These are phyloP conservation scores for Eupelmus urozonus DNA, from an alignment of 2,888 invertebrate genomes.

Conservation along the genomic window DNA sequence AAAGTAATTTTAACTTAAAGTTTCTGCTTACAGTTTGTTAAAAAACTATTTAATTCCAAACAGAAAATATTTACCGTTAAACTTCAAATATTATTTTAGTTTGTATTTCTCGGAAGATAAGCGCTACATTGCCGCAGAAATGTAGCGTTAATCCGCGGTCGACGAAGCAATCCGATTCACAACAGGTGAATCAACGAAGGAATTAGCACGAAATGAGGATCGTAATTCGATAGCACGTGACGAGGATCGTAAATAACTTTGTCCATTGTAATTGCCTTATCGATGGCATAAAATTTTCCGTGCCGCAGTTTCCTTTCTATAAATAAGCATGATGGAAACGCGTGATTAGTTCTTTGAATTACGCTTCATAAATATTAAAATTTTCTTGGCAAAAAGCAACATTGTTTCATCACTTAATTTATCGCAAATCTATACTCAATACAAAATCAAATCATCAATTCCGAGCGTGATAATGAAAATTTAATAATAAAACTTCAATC, in stretches of 20 bases:
- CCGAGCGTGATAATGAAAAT: background rate
- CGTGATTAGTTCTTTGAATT: constrained; percentile 11
- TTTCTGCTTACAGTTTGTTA: too few relatives aligned
- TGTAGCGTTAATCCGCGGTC: background rate
- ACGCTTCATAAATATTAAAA: constrained; percentile 9
- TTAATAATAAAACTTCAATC: too few relatives aligned
- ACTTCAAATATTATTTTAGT: too few relatives aligned
- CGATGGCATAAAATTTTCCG: constrained; percentile 24
- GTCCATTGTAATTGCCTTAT: constrained; percentile 26
- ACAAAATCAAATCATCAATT: too few relatives aligned
- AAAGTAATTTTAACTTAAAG: too few relatives aligned
- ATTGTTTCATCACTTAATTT: background rate
- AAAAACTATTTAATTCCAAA: too few relatives aligned
- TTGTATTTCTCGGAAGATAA: background rate
- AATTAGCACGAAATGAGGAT: constrained; percentile 35
- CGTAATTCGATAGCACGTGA: constrained; percentile 16
- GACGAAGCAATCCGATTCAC: background rate
- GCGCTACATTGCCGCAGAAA: background rate
- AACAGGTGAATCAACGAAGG: constrained; percentile 18
- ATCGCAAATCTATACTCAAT: too few relatives aligned
- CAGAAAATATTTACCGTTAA: too few relatives aligned
- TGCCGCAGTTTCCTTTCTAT: constrained; percentile 16
- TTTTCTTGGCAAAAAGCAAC: background rate
- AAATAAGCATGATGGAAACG: constrained; percentile 21
- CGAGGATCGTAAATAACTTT: constrained; percentile 19